Evolutionary conservation across 2,888 invertebrate species (phyloP).

Genomic region (Agrilus cyanescens): DNA sequence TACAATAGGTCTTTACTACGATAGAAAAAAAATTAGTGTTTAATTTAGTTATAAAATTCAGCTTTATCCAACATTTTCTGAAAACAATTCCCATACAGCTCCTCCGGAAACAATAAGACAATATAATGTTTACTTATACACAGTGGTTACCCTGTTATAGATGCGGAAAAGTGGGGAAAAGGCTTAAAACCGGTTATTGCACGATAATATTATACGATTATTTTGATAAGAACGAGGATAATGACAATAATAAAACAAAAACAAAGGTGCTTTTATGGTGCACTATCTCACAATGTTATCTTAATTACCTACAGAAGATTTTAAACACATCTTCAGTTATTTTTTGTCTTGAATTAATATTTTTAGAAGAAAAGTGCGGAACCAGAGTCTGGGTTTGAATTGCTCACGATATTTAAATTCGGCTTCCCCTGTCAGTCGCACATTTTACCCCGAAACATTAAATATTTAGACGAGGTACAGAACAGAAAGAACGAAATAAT

Average conservation of each 20-base stretch:
- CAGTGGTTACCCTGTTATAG: slow-evolving; percentile 55
- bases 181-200: slow-evolving; percentile 49
- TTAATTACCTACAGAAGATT: too few relatives aligned
- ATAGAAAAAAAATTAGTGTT: background rate
- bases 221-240: slow-evolving; percentile 2
- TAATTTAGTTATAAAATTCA: slow-evolving; percentile 7
- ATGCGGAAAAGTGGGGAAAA: slow-evolving; percentile 46
- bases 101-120: slow-evolving; percentile 20
- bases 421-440: slow-evolving; percentile 49
- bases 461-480: slow-evolving; percentile 30
- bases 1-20: background rate
- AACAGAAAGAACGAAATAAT: slow-evolving; percentile 43
- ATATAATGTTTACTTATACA: slow-evolving; percentile 37
- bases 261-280: too few relatives aligned
- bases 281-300: too few relatives aligned
- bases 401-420: slow-evolving; percentile 36
- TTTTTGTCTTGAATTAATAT: too few relatives aligned
- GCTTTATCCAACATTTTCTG: slow-evolving; percentile 25
- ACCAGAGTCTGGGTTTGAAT: slow-evolving; percentile 16
- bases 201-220: slow-evolving; percentile 26
- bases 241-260: background rate
- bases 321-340: too few relatives aligned
- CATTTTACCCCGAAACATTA: slow-evolving; percentile 37
- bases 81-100: slow-evolving; percentile 28
- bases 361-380: too few relatives aligned